Evolutionary conservation across 2,113 vertebrate species (phyloP), one percentile per base, ranked within the genome.

Genomic region (Pithys albifrons): DNA sequence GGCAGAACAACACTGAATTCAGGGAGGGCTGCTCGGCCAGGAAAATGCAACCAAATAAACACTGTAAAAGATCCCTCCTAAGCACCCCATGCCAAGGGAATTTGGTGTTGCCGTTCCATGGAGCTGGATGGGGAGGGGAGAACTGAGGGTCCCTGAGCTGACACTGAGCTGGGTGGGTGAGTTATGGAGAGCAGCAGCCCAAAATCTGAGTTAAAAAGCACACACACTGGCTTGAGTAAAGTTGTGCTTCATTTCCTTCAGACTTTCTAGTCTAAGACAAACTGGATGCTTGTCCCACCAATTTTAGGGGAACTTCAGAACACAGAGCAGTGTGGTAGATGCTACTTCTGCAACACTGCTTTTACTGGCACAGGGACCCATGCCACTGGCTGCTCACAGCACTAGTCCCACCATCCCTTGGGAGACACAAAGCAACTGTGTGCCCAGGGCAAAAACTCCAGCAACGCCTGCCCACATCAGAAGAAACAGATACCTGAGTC

Each of bases 401-500:
- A 69, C 76, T 43, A 0, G 22, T 72, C 43, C 20, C 39, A 39
- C 58, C 55, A 49, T 19, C 58, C 67, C 33, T 16, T 12, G 33
- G 54, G 58, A 94, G 29, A 57, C 70, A 23, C 25, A 59, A 39
- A 74, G 39, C 33, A 33, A 55, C 23, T 2, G 22, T 1, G 0
- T 54, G 71, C 82, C 85, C 35, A 3, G 48, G 81, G 78, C 49
- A 57, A 75, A 65, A 65, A 23, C 85, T 66, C 46, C 72, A 72
- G 65, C 3, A 4, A 39, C 2, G 8, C 80, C 78, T 94, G 89
- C 94, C 94, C 95, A 93, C 94, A 94, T 93, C 85, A 92, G 95
- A 94, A 83, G 43, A 80, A 85, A 57, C 70, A 71, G 96, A 73
- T 61, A 92, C 96, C 91, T 94, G 92, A 95, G 85, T 94, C 95